phyloP scores from a whole-genome alignment of 2,113 vertebrate species.

The Saimiri boliviensis region DNA sequence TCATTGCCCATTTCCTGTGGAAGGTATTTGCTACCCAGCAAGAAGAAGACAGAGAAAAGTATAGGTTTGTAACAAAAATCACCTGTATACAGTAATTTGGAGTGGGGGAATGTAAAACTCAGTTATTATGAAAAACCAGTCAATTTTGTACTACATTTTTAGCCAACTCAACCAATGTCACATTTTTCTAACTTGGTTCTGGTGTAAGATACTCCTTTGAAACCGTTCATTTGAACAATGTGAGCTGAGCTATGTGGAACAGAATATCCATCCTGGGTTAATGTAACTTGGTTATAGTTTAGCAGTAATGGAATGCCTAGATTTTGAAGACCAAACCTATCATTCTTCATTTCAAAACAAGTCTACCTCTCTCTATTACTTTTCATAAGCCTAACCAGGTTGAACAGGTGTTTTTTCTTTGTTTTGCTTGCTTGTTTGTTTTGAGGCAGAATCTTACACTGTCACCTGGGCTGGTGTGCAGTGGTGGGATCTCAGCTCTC shows the following conservation, averaged over 20 bases:
- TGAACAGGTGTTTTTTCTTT: not conserved
- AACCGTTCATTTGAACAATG: not conserved
- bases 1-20: conserved; percentile 90
- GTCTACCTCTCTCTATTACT: not conserved
- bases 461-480: too few relatives aligned
- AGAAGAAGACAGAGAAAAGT: conserved; percentile 84
- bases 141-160: not conserved
- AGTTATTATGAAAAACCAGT: not conserved
- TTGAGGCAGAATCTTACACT: too few relatives aligned
- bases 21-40: conserved; percentile 83
- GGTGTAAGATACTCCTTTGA: not conserved
- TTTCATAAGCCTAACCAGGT: not conserved
- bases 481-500: too few relatives aligned
- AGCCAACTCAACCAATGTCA: not conserved
- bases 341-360: conserved; percentile 14
- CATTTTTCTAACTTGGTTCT: not conserved
- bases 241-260: not conserved
- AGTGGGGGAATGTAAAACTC: not conserved
- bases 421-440: too few relatives aligned
- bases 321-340: conserved; percentile 50
- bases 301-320: not conserved
- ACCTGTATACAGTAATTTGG: not conserved
- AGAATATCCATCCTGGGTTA: not conserved
- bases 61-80: conserved; percentile 81
- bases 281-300: not conserved